Percentiles rank a stretch among this genome's conserved stretches.
These are phyloP conservation scores for Limnephilus auricula DNA, from an alignment of 2,888 invertebrate species.

Conservation along the genomic window DNA sequence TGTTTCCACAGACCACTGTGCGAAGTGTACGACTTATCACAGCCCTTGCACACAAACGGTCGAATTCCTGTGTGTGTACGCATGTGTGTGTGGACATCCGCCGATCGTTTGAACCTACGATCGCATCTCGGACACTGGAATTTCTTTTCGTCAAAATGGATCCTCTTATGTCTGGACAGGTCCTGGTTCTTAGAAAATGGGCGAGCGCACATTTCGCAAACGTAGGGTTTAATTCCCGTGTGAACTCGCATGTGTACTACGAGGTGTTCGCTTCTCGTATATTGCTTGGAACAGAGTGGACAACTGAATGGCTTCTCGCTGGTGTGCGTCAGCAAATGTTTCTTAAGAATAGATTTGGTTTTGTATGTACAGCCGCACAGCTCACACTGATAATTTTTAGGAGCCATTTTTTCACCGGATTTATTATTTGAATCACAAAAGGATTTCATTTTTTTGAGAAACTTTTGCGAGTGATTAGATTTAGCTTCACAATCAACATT, in stretches of 20 bases:
- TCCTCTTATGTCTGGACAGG: conserved; percentile 68
- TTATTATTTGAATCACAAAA: conserved; percentile 11
- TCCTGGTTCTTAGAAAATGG: conserved; percentile 69
- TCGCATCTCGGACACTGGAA: conserved; percentile 69
- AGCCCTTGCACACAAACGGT: conserved; percentile 68
- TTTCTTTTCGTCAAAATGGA: conserved; percentile 69
- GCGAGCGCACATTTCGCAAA: conserved; percentile 75
- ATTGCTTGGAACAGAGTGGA: conserved; percentile 70
- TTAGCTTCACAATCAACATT: background rate
- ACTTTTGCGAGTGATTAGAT: background rate
- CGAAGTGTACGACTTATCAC: conserved; percentile 69
- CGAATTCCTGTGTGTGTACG: conserved; percentile 68
- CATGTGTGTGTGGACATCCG: conserved; percentile 69
- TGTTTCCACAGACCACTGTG: conserved; percentile 69
- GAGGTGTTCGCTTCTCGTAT: conserved; percentile 72
- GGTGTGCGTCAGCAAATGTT: conserved; percentile 71
- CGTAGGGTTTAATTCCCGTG: conserved; percentile 75
- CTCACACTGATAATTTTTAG: conserved; percentile 67
- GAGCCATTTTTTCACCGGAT: background rate
- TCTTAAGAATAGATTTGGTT: conserved; percentile 67
- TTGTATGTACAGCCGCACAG: conserved; percentile 68
- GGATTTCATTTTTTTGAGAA: conserved; percentile 20
- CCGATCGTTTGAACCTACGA: conserved; percentile 68
- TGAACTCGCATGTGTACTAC: conserved; percentile 76
- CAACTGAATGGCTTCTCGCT: conserved; percentile 71